phyloP scores from a whole-genome alignment of 35 echinoderm and acorn worm genomes.

The Eucidaris tribuloides region DNA sequence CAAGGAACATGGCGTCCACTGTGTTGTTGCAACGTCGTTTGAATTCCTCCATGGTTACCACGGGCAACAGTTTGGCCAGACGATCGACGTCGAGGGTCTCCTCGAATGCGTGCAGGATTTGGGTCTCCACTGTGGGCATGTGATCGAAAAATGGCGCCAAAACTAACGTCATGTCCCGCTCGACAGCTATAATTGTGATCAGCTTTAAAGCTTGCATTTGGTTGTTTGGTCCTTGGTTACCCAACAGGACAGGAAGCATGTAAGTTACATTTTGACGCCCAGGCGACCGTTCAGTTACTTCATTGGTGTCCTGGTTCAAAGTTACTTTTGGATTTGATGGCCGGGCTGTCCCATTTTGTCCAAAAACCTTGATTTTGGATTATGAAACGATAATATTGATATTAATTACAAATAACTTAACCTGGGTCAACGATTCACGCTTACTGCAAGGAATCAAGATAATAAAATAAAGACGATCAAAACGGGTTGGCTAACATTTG shows the following conservation, averaged over 20 bases:
- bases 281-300: too few species aligned
- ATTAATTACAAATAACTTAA: too few species aligned
- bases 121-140: neutral
- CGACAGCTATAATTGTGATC: neutral
- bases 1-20: constrained; percentile 11
- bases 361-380: too few species aligned
- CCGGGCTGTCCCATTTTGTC: too few species aligned
- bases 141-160: constrained; percentile 68
- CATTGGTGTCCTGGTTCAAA: too few species aligned
- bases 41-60: constrained; percentile 27
- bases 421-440: too few species aligned
- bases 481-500: too few species aligned
- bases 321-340: too few species aligned
- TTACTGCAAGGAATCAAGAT: too few species aligned
- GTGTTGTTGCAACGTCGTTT: constrained; percentile 1
- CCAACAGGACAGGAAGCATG: constrained; percentile 38
- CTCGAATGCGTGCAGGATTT: constrained; percentile 11
- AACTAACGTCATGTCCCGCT: constrained; percentile 40
- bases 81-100: constrained; percentile 20
- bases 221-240: constrained; percentile 70
- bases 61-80: neutral
- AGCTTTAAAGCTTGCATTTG: constrained; percentile 47
- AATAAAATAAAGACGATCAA: too few species aligned
- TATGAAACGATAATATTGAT: too few species aligned
- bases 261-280: too few species aligned